phyloP scores from a whole-genome alignment of 2,113 vertebrate genomes.

The Gymnorhina tibicen region DNA sequence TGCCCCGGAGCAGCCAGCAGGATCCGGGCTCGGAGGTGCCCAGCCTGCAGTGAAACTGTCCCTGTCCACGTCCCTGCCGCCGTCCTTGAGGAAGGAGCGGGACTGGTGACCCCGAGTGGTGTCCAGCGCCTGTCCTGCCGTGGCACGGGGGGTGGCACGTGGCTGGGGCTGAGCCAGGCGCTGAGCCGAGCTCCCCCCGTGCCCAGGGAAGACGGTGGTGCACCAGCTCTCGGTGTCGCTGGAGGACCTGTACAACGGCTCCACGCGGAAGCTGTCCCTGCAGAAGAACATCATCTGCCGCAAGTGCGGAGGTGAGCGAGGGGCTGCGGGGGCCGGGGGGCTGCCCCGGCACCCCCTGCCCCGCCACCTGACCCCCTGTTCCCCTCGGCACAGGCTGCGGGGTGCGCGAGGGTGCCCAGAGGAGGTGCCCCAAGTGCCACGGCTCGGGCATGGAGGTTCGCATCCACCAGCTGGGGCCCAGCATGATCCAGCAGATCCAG shows the following conservation, averaged over 20 bases:
- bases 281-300: slow-evolving; percentile 70
- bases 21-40: neutral
- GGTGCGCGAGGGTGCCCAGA: slow-evolving; percentile 80
- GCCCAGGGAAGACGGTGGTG: slow-evolving; percentile 55
- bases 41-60: neutral
- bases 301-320: slow-evolving; percentile 52
- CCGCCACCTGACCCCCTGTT: accelerated
- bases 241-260: slow-evolving; percentile 68
- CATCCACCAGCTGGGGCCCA: slow-evolving; percentile 53
- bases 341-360: accelerated
- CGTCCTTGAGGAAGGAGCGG: accelerated
- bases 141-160: accelerated
- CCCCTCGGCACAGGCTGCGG: slow-evolving; percentile 73
- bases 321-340: accelerated
- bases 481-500: slow-evolving; percentile 71
- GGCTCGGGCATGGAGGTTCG: slow-evolving; percentile 78
- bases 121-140: accelerated
- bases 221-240: slow-evolving; percentile 50
- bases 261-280: slow-evolving; percentile 63
- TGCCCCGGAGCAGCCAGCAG: neutral
- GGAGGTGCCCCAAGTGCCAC: slow-evolving; percentile 83
- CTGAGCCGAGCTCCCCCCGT: neutral
- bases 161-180: neutral
- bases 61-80: accelerated
- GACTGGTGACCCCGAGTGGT: neutral